Evolutionary conservation across 2,113 vertebrate genomes (phyloP).

Genomic region (Trichechus manatus): DNA sequence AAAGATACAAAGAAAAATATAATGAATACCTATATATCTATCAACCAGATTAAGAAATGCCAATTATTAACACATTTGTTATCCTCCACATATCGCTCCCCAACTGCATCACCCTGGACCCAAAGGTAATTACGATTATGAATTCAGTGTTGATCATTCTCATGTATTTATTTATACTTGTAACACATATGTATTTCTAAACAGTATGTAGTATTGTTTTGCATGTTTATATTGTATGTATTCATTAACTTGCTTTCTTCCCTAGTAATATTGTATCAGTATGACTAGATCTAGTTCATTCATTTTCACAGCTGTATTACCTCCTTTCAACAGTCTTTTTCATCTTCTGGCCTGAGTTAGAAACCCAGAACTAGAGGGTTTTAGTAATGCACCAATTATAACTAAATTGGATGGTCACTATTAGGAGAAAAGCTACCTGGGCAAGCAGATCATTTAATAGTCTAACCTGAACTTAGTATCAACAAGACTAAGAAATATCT

Average conservation of each 20-base stretch:
- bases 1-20: neutral
- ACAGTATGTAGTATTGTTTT: constrained; percentile 1
- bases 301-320: neutral
- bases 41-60: constrained; percentile 15
- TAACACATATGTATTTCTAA: neutral
- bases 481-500: constrained; percentile 43
- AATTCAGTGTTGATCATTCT: constrained; percentile 23
- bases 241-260: constrained; percentile 1
- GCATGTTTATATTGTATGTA: neutral
- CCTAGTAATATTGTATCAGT: neutral
- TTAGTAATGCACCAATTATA: constrained; percentile 28
- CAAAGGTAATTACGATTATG: neutral
- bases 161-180: neutral
- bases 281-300: neutral
- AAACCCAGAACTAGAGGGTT: constrained; percentile 16
- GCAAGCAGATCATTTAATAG: constrained; percentile 46
- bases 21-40: neutral
- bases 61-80: neutral
- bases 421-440: constrained; percentile 6
- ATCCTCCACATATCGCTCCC: neutral
- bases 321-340: neutral
- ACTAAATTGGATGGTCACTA: constrained; percentile 22
- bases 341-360: constrained; percentile 37
- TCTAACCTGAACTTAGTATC: constrained; percentile 46
- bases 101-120: neutral